Base-by-base conservation (phyloP, 2,888 invertebrate species). In the Germaria angustata region DNA sequence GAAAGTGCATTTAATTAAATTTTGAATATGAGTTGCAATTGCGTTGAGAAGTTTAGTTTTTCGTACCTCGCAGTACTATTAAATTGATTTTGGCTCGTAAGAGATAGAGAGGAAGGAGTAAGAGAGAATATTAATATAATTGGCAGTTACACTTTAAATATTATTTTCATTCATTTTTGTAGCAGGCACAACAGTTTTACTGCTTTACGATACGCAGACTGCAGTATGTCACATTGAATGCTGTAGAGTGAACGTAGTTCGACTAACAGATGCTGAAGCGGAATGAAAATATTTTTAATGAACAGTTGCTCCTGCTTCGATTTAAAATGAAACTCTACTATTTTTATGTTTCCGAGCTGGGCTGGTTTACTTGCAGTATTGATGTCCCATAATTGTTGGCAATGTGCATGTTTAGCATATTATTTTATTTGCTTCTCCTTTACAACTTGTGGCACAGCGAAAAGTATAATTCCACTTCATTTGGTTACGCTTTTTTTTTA, bases 371-470 rank as follows among this genome's bases (percentile, higher is more conserved):
- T 66, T 66, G 49, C 44, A 34, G 44, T 71, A 81, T 81, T 78
- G 79, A 84, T 77, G 84, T 81, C 81, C 83, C 85, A 86, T 87
- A 86, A 86, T 87, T 87, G 86, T 84, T 73, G 77, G 66, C 77
- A 69, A 75, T 66, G 75, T 59, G 39, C 57, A 76, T 79, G 36
- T 57, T 46, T 39, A 85, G 84, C 85, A 84, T 80, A 51, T 66
- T 34, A 84, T 36, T 61, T 72, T 41, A 8, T 73, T 81, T 39
- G 9, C 39, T 49, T 55, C 32, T 20, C 63, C 73, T 68, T 39
- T 57, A 8, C 32, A 49, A 51, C 68, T 86, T 79, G 78, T 57
- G 24, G 84, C 84, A 83, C 78, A 72, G 82, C 80, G 13, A 57
- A 41, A 49, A 71, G 72, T 71, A 75, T 63, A 39, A 80, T 80